Base-by-base conservation (phyloP, 2,113 vertebrate genomes). In the Falco punctatus region DNA sequence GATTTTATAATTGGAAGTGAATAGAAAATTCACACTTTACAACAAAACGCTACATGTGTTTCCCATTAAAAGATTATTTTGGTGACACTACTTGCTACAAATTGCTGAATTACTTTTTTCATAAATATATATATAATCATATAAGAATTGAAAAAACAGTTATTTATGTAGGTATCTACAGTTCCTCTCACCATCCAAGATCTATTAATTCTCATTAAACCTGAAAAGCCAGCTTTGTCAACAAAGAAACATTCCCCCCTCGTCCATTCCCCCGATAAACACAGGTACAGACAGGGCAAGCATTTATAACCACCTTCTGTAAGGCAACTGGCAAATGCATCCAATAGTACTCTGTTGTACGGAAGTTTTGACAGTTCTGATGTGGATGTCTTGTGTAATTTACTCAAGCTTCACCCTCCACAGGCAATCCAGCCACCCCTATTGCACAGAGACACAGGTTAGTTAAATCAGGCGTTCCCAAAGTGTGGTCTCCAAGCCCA, bases 1-100 rank as follows among this genome's bases (percentile, higher is more conserved):
- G 73, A 92, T 81, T 89, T 92, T 91, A 51, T 81, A 94, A 96
- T 81, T 92, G 86, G 81, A 91, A 92, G 87, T 49, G 1, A 94
- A 91, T 23, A 88, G 57, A 91, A 77, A 92, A 91, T 38, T 77
- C 66, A 84, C 52, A 72, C 69, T 91, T 84, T 52, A 84, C 44
- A 75, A 91, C 67, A 89, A 86, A 94, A 87, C 27, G 32, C 32
- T 79, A 84, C 73, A 94, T 89, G 86, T 92, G 89, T 67, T 91
- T 89, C 77, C 44, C 81, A 96, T 87, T 91, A 89, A 67, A 90
- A 88, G 33, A 92, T 77, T 62, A 77, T 79, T 91, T 92, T 84
- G 61, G 72, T 52, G n/a, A 81, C 24, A 49, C 30, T 86, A 82
- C 62, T 73, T 54, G 75, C 38, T 86, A 89, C 28, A 81, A 71